Evolutionary conservation across 2,888 invertebrate species (phyloP).

Genomic region (Volucella inanis): DNA sequence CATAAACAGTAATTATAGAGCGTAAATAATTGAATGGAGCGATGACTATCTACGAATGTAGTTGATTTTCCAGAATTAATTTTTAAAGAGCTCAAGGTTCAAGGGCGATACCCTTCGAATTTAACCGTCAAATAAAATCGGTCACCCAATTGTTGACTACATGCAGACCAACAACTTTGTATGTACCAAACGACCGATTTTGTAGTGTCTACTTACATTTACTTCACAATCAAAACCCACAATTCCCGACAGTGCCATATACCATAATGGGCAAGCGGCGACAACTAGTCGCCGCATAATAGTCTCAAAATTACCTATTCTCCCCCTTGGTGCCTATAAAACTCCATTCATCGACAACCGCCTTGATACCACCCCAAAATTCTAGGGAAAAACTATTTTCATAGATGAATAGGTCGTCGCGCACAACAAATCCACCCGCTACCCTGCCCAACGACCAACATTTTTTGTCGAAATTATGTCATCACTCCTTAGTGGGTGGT

Average conservation of each 20-base stretch:
- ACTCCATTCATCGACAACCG: conserved; percentile 12
- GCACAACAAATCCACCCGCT: conserved; percentile 17
- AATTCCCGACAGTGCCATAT: conserved; percentile 36
- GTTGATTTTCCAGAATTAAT: background rate
- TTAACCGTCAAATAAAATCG: background rate
- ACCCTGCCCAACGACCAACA: background rate
- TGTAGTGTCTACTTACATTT: conserved; percentile 17
- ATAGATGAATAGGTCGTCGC: conserved; percentile 19
- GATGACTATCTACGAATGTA: too few species aligned
- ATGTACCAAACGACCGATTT: background rate
- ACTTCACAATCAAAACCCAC: conserved; percentile 24
- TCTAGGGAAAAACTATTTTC: conserved; percentile 43
- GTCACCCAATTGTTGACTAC: conserved; percentile 32
- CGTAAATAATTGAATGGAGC: too few species aligned
- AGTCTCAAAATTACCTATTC: conserved; percentile 51
- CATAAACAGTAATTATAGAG: too few species aligned
- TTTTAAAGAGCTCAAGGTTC: background rate
- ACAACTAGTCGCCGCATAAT: conserved; percentile 57
- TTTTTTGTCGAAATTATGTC: conserved; percentile 46
- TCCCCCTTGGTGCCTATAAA: conserved; percentile 1
- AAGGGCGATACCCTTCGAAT: too few species aligned
- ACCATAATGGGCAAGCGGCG: conserved; percentile 56
- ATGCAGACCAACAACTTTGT: background rate
- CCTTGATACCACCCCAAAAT: conserved; percentile 15
- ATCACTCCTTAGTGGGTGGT: conserved; percentile 23